These are phyloP conservation scores for Aethina tumida DNA, from an alignment of 1,140 invertebrate genomes.

Conservation along the genomic window DNA sequence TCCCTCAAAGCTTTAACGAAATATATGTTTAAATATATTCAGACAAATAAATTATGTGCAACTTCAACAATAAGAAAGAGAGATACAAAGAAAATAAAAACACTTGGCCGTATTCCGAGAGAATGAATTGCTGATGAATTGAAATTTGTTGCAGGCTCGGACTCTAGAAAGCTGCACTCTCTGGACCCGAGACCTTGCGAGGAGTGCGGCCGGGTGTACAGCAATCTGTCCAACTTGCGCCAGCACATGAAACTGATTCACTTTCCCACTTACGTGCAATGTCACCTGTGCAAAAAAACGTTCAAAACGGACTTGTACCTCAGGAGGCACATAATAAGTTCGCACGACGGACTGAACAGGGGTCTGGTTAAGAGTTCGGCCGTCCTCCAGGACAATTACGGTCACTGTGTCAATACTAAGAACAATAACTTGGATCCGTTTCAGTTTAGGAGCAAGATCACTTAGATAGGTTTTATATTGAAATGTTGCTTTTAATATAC, in stretches of 20 bases:
- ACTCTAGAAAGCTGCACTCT: slow-evolving; percentile 48
- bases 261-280: slow-evolving; percentile 63
- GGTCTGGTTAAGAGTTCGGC: neutral
- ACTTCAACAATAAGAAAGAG: too few species aligned
- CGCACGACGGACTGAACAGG: slow-evolving; percentile 36
- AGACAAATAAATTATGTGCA: too few species aligned
- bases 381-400: neutral
- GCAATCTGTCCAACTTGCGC: slow-evolving; percentile 68
- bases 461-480: too few species aligned
- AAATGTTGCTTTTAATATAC: too few species aligned
- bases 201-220: slow-evolving; percentile 68
- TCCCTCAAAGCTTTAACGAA: too few species aligned
- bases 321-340: slow-evolving; percentile 54
- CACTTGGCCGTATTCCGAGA: too few species aligned
- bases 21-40: too few species aligned
- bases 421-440: too few species aligned
- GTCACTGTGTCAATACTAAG: too few species aligned
- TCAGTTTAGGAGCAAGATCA: too few species aligned
- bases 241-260: slow-evolving; percentile 73
- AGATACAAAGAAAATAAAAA: too few species aligned
- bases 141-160: slow-evolving; percentile 35
- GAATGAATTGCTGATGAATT: too few species aligned
- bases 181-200: slow-evolving; percentile 59
- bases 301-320: slow-evolving; percentile 72
- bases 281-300: slow-evolving; percentile 61